These are phyloP conservation scores for Megalonaias nervosa DNA, from an alignment of 1,140 invertebrate species.

Conservation along the genomic window DNA sequence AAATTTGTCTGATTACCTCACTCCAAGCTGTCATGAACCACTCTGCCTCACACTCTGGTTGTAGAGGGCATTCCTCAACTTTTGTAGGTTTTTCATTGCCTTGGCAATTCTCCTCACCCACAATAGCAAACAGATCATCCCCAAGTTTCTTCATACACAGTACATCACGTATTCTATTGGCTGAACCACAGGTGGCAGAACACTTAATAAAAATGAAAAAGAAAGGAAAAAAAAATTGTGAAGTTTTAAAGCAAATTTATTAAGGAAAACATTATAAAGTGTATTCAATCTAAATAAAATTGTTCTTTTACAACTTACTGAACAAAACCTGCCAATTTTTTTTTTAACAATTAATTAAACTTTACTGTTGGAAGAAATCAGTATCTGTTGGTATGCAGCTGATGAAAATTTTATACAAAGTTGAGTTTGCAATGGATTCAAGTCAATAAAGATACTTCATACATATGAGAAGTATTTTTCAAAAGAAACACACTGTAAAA, in stretches of 20 bases:
- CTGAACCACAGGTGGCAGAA: constrained; percentile 53
- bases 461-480: too few species aligned
- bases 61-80: constrained; percentile 43
- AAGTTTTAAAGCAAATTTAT: not conserved
- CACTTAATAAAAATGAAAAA: constrained; percentile 48
- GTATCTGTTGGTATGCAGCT: not conserved
- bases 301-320: not conserved
- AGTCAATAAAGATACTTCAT: too few species aligned
- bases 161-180: constrained; percentile 55
- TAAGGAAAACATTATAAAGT: not conserved
- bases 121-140: constrained; percentile 44
- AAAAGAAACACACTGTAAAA: too few species aligned
- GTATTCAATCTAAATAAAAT: not conserved
- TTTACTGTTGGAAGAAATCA: not conserved
- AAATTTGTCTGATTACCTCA: constrained; percentile 45
- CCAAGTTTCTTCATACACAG: constrained; percentile 64
- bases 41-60: constrained; percentile 54
- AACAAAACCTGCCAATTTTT: not conserved
- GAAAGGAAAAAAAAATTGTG: not conserved
- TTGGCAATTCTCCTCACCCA: constrained; percentile 59
- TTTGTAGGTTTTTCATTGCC: constrained; percentile 51
- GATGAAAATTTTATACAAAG: not conserved
- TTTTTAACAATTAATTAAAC: not conserved
- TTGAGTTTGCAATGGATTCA: too few species aligned
- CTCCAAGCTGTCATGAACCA: constrained; percentile 68